These are phyloP conservation scores for Heteromyza rotundicornis DNA, from an alignment of 2,888 invertebrate genomes.

Conservation along the genomic window DNA sequence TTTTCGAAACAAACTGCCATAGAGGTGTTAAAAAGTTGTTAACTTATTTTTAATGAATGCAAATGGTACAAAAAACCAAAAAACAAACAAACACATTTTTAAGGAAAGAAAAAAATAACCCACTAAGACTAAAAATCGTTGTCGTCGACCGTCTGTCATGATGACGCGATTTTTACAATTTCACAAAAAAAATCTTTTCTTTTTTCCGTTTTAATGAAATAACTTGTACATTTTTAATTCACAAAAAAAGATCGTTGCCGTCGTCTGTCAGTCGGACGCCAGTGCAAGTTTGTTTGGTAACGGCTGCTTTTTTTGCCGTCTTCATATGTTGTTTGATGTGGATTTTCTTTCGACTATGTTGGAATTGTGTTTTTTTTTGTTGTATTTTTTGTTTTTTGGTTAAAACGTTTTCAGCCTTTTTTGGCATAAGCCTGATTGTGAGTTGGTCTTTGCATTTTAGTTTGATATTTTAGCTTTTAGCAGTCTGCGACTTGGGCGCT, in stretches of 20 bases:
- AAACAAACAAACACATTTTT: slow-evolving; percentile 13
- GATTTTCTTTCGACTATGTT: slow-evolving; percentile 7
- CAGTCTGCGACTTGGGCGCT: not conserved
- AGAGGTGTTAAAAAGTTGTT: slow-evolving; percentile 60
- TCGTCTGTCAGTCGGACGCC: slow-evolving; percentile 36
- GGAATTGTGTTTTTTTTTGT: slow-evolving; percentile 6
- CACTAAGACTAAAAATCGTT: slow-evolving; percentile 14
- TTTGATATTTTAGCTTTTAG: slow-evolving; percentile 5
- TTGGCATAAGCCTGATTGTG: slow-evolving; percentile 11
- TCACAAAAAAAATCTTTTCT: slow-evolving; percentile 25
- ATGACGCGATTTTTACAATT: slow-evolving; percentile 17
- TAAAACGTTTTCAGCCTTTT: slow-evolving; percentile 15
- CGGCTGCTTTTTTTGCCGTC: not conserved
- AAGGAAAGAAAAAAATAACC: slow-evolving; percentile 12
- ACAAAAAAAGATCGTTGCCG: slow-evolving; percentile 2
- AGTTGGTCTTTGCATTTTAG: slow-evolving; percentile 29
- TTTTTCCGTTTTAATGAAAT: not conserved
- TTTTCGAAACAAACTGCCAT: slow-evolving; percentile 23
- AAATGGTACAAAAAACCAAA: slow-evolving; percentile 38
- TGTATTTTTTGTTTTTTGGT: not conserved
- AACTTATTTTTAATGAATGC: slow-evolving; percentile 56
- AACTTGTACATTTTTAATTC: slow-evolving; percentile 3
- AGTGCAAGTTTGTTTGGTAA: slow-evolving; percentile 13
- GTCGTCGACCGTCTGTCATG: not conserved
- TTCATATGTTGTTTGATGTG: slow-evolving; percentile 2